phyloP scores from a whole-genome alignment of 2,113 vertebrate species.

The Ochotona princeps region DNA sequence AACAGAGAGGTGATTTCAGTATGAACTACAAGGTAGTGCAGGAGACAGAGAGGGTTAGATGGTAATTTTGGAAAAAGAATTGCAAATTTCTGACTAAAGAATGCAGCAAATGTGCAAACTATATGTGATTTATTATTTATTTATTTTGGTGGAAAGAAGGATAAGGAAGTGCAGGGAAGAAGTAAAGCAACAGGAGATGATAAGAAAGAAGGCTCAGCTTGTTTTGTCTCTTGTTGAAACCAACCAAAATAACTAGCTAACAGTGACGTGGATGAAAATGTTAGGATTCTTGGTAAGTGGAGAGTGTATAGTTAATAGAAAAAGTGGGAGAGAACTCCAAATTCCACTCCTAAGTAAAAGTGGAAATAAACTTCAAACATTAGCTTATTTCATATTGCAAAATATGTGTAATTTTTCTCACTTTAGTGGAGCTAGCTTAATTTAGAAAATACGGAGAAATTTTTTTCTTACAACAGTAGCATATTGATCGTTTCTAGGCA shows the following conservation, averaged over 20 bases:
- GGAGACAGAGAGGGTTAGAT: not conserved
- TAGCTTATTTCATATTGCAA: not conserved
- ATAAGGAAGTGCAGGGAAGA: not conserved
- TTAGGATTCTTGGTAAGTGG: not conserved
- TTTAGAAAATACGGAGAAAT: not conserved
- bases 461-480: not conserved
- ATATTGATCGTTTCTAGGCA: not conserved
- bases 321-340: not conserved
- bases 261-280: not conserved
- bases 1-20: not conserved
- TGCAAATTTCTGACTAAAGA: not conserved
- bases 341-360: not conserved
- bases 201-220: not conserved
- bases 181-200: not conserved
- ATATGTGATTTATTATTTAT: not conserved
- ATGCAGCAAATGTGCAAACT: not conserved
- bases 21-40: not conserved
- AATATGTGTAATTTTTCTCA: not conserved
- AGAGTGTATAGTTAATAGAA: not conserved
- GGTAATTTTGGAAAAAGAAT: not conserved
- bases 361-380: not conserved
- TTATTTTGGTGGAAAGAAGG: fast-evolving
- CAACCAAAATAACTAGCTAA: not conserved
- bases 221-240: not conserved
- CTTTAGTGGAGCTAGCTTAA: not conserved